Evolutionary conservation across 2,113 vertebrate species (phyloP).

Genomic region (Myotis davidii): DNA sequence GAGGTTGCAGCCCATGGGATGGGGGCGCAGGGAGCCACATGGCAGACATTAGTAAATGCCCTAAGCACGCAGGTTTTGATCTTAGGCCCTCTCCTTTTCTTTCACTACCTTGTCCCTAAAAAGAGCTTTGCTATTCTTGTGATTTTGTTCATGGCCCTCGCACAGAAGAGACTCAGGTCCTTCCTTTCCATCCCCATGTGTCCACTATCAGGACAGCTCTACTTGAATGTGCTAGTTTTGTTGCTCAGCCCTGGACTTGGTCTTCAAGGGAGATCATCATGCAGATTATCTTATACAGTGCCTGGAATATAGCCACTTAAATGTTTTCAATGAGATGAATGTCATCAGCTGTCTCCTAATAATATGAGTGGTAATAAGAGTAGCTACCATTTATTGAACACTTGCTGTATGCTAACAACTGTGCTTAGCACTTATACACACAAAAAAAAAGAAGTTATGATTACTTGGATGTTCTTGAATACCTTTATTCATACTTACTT

Average conservation of each 20-base stretch:
- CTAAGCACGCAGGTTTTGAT: neutral
- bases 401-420: neutral
- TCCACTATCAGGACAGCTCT: neutral
- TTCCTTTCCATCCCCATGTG: neutral
- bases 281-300: neutral
- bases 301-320: neutral
- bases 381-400: neutral
- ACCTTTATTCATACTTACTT: neutral
- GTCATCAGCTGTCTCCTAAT: neutral
- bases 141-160: too few relatives aligned
- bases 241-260: neutral
- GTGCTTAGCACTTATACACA: too few relatives aligned
- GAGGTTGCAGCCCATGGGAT: neutral
- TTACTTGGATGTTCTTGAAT: neutral
- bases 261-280: neutral
- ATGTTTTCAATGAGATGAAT: neutral
- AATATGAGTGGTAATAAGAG: neutral
- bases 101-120: neutral
- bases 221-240: neutral
- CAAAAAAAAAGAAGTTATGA: neutral
- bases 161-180: neutral
- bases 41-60: neutral
- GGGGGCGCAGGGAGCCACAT: too few relatives aligned
- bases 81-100: neutral
- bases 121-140: neutral